Conservation (phyloP, 2,888 invertebrate species). For the Teleiodes luculella region DNA sequence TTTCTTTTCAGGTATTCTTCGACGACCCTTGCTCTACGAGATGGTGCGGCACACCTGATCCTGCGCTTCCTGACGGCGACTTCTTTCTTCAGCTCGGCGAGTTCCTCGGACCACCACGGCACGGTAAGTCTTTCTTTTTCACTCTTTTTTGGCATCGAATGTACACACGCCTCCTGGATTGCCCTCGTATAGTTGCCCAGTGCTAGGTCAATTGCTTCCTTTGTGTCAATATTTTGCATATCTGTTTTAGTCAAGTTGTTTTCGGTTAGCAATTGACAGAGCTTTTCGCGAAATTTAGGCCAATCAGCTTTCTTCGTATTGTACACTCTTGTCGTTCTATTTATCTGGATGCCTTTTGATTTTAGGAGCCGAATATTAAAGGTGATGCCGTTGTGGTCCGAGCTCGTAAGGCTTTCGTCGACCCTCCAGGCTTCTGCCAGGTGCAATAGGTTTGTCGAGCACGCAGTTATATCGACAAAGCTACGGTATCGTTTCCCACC, state of each 20-base stretch:
- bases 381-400: constrained; percentile 11
- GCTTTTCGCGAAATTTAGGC: neutral
- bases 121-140: neutral
- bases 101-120: constrained; percentile 15
- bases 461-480: constrained; percentile 6
- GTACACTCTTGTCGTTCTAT: neutral
- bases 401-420: neutral
- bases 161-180: neutral
- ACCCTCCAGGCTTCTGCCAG: constrained; percentile 5
- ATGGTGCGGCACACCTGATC: constrained; percentile 9
- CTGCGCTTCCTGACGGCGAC: neutral
- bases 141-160: neutral
- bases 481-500: neutral
- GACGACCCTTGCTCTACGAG: neutral
- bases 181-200: neutral
- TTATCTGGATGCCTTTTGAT: neutral
- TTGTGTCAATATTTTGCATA: neutral
- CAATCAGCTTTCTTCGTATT: constrained; percentile 14
- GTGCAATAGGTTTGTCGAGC: neutral
- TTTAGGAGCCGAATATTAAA: neutral
- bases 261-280: neutral
- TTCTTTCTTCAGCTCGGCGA: neutral
- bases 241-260: neutral
- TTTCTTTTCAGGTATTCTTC: constrained; percentile 14
- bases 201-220: neutral